Evolutionary conservation across 2,797 vertebrate species (phyloP).

Genomic region (Crypturellus tataupa): DNA sequence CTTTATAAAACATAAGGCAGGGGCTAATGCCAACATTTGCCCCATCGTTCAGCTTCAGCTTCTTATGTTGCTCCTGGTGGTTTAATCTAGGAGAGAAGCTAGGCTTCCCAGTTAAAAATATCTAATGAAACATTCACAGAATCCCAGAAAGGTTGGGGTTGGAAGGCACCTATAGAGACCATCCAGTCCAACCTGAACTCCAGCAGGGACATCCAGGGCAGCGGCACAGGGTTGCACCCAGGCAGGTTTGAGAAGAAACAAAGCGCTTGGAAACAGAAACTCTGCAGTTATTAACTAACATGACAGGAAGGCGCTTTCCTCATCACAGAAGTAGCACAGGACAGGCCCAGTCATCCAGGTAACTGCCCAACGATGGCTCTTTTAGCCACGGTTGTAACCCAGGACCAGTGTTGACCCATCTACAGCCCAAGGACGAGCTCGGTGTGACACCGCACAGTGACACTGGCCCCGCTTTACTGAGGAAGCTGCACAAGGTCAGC

Average conservation of each 20-base stretch:
- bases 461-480: not conserved
- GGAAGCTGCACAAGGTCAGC: not conserved
- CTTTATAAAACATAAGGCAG: not conserved
- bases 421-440: not conserved
- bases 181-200: no score
- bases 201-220: no score
- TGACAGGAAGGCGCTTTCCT: not conserved
- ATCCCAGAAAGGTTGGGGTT: no score
- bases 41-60: not conserved
- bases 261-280: not conserved
- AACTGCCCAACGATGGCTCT: not conserved
- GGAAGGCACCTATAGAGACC: no score
- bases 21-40: not conserved
- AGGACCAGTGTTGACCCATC: not conserved
- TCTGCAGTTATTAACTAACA: not conserved
- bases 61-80: not conserved
- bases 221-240: no score
- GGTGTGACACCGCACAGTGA: not conserved
- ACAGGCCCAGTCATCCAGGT: not conserved
- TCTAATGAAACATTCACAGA: not conserved
- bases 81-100: constrained; percentile 49
- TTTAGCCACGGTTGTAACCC: not conserved
- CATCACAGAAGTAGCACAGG: not conserved
- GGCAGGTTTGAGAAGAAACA: not conserved
- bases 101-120: constrained; percentile 52